A percentile compares a stretch with the other conserved stretches of the same genome.
Evolutionary conservation across 2,113 vertebrate genomes (phyloP).

Genomic region (Pavo muticus): DNA sequence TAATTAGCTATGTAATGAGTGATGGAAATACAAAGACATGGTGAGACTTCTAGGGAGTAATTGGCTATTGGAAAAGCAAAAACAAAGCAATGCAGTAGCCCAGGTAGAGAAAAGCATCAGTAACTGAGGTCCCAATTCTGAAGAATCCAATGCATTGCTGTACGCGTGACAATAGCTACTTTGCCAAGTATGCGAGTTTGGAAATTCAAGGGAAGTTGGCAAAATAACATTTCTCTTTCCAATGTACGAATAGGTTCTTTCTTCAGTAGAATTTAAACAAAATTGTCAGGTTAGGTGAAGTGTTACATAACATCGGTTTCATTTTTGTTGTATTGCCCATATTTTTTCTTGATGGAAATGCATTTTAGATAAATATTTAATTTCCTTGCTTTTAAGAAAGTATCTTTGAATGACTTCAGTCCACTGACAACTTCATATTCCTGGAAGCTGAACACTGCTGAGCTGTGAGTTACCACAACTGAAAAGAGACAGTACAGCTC

Average conservation of each 20-base stretch:
- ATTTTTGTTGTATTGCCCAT: background rate
- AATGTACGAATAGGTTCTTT: background rate
- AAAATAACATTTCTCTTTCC: background rate
- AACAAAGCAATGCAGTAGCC: background rate
- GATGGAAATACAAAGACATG: background rate
- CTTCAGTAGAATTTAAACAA: background rate
- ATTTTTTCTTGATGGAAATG: background rate
- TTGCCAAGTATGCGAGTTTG: background rate
- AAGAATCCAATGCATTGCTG: background rate
- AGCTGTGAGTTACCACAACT: background rate
- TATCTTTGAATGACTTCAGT: background rate
- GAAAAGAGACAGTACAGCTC: background rate
- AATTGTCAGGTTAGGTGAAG: background rate
- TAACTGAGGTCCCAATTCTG: background rate
- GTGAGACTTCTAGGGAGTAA: background rate
- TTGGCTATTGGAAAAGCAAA: background rate
- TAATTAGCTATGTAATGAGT: background rate
- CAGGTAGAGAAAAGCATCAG: background rate
- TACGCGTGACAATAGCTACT: background rate
- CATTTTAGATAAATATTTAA: constrained; percentile 38
- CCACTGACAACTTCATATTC: background rate
- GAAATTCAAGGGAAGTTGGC: background rate
- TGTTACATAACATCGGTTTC: background rate
- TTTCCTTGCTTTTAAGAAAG: constrained; percentile 6
- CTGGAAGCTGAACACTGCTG: background rate